Percentiles rank a stretch among this genome's conserved stretches.
These are phyloP conservation scores for Martes martes DNA, from an alignment of 2,113 vertebrate genomes.

Conservation along the genomic window DNA sequence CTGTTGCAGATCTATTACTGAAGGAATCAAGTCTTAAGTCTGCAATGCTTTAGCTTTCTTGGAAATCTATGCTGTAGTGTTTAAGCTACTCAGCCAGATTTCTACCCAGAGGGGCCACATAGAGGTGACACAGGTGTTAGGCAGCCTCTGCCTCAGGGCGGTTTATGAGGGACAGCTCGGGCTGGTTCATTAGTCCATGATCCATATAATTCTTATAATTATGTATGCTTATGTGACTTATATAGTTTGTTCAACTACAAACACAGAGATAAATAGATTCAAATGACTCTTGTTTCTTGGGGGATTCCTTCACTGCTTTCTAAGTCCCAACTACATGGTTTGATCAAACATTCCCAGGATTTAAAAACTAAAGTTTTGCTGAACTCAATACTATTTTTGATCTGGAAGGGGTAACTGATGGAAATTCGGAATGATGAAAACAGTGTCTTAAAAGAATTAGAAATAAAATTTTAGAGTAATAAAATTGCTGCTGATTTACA, in stretches of 20 bases:
- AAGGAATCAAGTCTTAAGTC: neutral
- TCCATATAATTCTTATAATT: neutral
- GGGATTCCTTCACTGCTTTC: neutral
- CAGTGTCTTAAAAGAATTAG: neutral
- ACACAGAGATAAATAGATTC: neutral
- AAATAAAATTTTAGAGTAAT: constrained; percentile 12
- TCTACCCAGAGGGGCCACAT: neutral
- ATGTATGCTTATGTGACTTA: neutral
- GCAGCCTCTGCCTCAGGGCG: neutral
- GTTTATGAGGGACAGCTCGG: neutral
- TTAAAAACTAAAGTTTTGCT: neutral
- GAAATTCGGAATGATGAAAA: neutral
- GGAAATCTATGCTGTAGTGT: neutral
- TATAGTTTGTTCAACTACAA: neutral
- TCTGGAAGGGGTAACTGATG: neutral
- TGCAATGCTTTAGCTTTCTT: neutral
- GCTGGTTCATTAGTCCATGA: neutral
- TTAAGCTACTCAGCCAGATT: neutral
- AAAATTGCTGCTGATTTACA: neutral
- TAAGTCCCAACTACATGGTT: neutral
- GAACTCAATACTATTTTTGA: neutral
- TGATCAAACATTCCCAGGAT: neutral
- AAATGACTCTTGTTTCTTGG: neutral
- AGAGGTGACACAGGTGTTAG: neutral
- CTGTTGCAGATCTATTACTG: neutral